Evolutionary conservation across 2,888 invertebrate genomes (phyloP).

Genomic region (Sinohyriopsis cumingii): DNA sequence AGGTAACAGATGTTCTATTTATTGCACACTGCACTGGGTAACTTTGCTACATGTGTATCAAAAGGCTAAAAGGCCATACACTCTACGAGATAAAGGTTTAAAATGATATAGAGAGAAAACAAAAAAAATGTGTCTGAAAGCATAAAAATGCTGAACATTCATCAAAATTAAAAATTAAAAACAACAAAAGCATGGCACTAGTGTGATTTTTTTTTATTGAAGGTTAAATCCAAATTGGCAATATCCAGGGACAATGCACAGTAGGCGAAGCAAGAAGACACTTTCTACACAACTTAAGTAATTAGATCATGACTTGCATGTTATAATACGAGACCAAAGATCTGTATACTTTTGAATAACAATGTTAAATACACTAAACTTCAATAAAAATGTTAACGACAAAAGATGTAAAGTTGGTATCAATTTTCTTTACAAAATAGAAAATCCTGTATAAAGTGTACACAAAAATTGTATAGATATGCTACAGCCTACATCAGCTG

Average conservation of each 20-base stretch:
- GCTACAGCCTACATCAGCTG: no score
- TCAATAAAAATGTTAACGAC: conserved; percentile 15
- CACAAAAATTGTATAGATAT: no score
- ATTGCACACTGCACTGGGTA: no score
- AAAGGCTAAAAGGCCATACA: no score
- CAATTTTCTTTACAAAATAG: conserved; percentile 33
- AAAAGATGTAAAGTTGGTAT: conserved; percentile 29
- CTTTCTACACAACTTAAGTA: conserved; percentile 24
- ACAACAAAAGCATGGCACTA: conserved; percentile 25
- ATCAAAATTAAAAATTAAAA: conserved; percentile 5
- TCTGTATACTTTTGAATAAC: conserved; percentile 9
- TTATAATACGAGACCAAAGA: not conserved
- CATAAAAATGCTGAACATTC: no score
- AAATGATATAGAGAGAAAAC: no score
- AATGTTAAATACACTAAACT: conserved; percentile 24
- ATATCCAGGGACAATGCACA: conserved; percentile 51
- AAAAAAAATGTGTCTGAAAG: no score
- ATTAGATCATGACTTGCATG: no score
- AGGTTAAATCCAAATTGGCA: conserved; percentile 55
- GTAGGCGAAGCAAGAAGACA: conserved; percentile 33
- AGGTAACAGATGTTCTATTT: no score
- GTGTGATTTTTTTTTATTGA: conserved; percentile 47
- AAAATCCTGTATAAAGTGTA: conserved; percentile 3
- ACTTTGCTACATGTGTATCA: no score
- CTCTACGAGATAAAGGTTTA: no score